Conservation (phyloP, 2,888 invertebrate genomes). For the Drosophila kuntzei region DNA sequence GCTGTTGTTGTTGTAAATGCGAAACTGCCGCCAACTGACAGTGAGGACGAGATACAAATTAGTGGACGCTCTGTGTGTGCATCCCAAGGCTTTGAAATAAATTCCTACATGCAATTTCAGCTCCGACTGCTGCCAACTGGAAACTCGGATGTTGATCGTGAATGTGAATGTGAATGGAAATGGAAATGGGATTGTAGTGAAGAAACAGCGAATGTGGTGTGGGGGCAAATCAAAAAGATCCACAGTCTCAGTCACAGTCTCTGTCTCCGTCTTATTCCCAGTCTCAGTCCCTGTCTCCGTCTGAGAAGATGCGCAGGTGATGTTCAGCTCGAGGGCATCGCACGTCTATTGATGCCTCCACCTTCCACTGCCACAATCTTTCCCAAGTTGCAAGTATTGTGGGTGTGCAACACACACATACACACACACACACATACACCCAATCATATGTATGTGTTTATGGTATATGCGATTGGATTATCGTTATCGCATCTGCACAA, state of each 20-base stretch:
- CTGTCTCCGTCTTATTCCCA: background rate
- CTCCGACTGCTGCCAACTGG: slow-evolving; percentile 34
- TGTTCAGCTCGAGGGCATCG: slow-evolving; percentile 51
- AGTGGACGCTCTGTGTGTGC: slow-evolving; percentile 43
- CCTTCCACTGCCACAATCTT: slow-evolving; percentile 3
- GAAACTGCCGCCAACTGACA: slow-evolving; percentile 40
- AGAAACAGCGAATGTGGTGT: background rate
- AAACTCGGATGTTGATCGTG: slow-evolving; percentile 43
- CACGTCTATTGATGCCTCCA: slow-evolving; percentile 34
- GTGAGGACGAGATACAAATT: slow-evolving; percentile 66
- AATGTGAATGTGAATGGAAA: slow-evolving; percentile 35
- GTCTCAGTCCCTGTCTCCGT: background rate
- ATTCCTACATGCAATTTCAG: slow-evolving; percentile 75
- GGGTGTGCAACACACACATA: slow-evolving; percentile 57
- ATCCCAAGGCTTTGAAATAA: slow-evolving; percentile 68
- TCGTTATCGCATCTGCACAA: slow-evolving; percentile 71
- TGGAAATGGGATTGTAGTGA: slow-evolving; percentile 13
- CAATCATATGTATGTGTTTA: slow-evolving; percentile 1
- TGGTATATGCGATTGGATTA: slow-evolving; percentile 61
- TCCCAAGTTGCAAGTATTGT: slow-evolving; percentile 37
- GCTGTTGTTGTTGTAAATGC: slow-evolving; percentile 27
- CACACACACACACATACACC: slow-evolving; percentile 1
- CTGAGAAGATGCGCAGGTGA: slow-evolving; percentile 63
- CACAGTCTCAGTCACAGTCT: slow-evolving; percentile 16
- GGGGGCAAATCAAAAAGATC: slow-evolving; percentile 34